Base-by-base conservation (phyloP, 1,140 invertebrate species). In the Cydia fagiglandana region DNA sequence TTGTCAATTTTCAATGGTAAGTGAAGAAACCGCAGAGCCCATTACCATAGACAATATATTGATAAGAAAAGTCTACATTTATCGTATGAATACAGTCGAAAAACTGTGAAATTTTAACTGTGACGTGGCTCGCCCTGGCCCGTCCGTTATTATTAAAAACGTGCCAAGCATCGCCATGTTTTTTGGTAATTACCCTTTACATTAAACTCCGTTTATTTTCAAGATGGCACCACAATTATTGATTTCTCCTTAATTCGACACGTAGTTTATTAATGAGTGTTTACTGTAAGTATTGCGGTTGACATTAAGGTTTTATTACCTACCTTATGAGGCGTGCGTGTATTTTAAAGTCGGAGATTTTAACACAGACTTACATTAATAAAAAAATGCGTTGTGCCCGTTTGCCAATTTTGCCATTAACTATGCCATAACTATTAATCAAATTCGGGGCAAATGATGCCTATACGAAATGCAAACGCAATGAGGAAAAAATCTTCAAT, bases 181-280 rank as follows among this genome's bases (percentile, higher is more conserved):
- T 70, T 70, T n/a, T 34, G 66, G 66, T 70, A 70, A 70, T 70
- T 70, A 70, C 34, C 3, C 15, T 70, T 41, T 13, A 70, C 66
- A 70, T 70, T 70, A 38, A 38, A 38, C 38, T 38, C 66, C 30
- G n/a, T 70, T 70, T 70, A 38, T 38, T 38, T 34, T 41, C 38
- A 41, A 41, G 66, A 70, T 70, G 66, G 34, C 66, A 38, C n/a
- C 66, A 41, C 66, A 70, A 70, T 70, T 41, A 70, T 70, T 70
- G 66, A 70, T 70, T 70, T 70, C 66, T 45, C 66, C 66, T 41
- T 70, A 70, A 70, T 70, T 70, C 34, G 66, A 30, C 66, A 70
- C 20, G 34, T 70, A 34, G 3, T 70, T 70, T 38, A 70, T 70
- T 70, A 70, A 70, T 70, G 66, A 70, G 34, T 70, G 30, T 41